These are phyloP conservation scores for Huso huso DNA, from an alignment of 2,797 vertebrate species.

Conservation along the genomic window DNA sequence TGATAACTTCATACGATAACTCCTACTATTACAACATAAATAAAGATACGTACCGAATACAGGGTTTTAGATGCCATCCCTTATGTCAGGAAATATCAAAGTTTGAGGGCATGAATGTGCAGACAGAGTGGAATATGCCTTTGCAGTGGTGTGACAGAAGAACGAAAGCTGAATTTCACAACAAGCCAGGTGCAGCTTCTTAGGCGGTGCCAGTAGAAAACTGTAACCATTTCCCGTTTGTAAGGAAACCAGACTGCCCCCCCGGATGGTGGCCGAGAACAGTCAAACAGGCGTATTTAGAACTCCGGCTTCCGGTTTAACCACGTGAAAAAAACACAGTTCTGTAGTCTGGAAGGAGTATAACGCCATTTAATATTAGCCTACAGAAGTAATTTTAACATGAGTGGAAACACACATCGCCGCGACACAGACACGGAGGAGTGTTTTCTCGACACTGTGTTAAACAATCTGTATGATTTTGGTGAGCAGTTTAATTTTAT, in stretches of 20 bases:
- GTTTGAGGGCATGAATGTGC: slow-evolving; percentile 19
- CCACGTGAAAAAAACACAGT: slow-evolving; percentile 11
- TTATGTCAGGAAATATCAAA: slow-evolving; percentile 3
- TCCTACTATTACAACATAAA: no score
- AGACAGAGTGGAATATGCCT: neutral
- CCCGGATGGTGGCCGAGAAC: slow-evolving; percentile 29
- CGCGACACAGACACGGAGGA: slow-evolving; percentile 29
- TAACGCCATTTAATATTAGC: no score
- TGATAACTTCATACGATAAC: no score
- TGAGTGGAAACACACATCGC: slow-evolving; percentile 13
- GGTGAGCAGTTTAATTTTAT: slow-evolving; percentile 39
- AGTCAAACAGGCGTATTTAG: neutral
- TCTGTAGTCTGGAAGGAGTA: no score
- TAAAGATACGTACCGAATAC: slow-evolving; percentile 48
- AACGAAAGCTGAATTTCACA: neutral
- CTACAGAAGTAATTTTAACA: neutral
- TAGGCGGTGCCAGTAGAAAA: slow-evolving; percentile 41
- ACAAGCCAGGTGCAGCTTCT: neutral
- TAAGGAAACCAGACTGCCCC: neutral
- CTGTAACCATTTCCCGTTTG: slow-evolving; percentile 9
- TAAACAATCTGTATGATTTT: slow-evolving; percentile 61
- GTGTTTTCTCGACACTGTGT: slow-evolving; percentile 44
- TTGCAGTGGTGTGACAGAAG: neutral
- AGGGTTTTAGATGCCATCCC: slow-evolving; percentile 47
- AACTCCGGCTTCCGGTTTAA: slow-evolving; percentile 25